Evolutionary conservation across 2,113 vertebrate species (phyloP), one percentile per base, ranked within the genome.

Genomic region (Coryphaenoides rupestris): DNA sequence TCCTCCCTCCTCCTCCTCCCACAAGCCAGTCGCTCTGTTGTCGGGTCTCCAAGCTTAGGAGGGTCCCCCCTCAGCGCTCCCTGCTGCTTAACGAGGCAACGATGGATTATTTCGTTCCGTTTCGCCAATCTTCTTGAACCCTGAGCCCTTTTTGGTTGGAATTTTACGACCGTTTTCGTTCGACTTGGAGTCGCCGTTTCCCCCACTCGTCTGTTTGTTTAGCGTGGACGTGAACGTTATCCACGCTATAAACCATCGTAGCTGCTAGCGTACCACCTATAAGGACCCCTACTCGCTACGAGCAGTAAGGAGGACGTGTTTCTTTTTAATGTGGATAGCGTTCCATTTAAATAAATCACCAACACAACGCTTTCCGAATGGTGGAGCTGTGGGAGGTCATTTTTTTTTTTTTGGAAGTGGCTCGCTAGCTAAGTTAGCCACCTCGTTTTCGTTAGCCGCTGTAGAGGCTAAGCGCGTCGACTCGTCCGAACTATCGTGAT

Each of bases 401-500:
- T n/a, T 24, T 26, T 21, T 13, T 23, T n/a, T n/a, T n/a, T n/a
- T n/a, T n/a, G n/a, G n/a, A n/a, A n/a, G n/a, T n/a, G n/a, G n/a
- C 23, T 21, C 46, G 59, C 61, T 62, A 47, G 76, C 74, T 81
- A 84, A 66, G 82, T 75, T 84, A 77, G 73, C 65, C 61, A 55
- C 71, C 68, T 65, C 65, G 19, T 23, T 61, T 66, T 33, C 47
- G 82, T 74, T 74, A 72, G 76, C 73, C 80, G 80, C 80, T 76
- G 63, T 26, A 58, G 71, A 13, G 56, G 84, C 85, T 81, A 82
- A n/a, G 76, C 78, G 70, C 84, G 78, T 73, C 19, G 45, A 45
- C 70, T 65, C 63, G n/a, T n/a, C 63, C 60, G 60, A 33, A 69
- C 63, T 65, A 72, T 74, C 72, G 67, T 60, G 21, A 46, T 49